Evolutionary conservation across 2,888 invertebrate genomes (phyloP), one percentile per base, ranked within the genome.

Genomic region (Caenorhabditis sp.): DNA sequence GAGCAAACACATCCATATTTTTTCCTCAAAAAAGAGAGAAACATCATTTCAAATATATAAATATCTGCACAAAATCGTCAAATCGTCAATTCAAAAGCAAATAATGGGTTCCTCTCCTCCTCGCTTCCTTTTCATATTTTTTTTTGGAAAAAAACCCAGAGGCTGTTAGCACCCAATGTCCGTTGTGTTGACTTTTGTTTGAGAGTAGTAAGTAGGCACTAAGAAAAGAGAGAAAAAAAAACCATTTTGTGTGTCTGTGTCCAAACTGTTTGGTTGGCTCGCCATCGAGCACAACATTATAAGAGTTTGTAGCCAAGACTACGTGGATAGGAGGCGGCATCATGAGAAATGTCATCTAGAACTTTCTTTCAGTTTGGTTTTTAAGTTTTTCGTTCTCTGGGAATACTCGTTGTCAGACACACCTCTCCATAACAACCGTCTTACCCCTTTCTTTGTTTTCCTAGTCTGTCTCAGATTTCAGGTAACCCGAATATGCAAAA

Each of bases 111-210:
- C 72, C 59, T 63, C 59, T 63, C 47, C 59, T 41, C 59, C 38
- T 35, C 14, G 51, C 61, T 59, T 38, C 61, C 51, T 56, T 47
- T 56, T 72, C 19, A 3, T n/a, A n/a, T 19, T 19, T 47, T n/a
- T 47, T 73, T 73, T 56, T n/a, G 14, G 56, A 75, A 74, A 59
- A 59, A 61, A 63, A 63, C 24, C 44, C 47, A 41, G 28, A 47
- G 77, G 77, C 69, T 69, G 77, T 77, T 77, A 69, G 77, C 77
- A 77, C 77, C 69, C 49, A 69, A 35, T 77, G 77, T 77, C 77
- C 77, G 49, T 61, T 54, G 51, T 77, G 61, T 77, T 77, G 69
- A 70, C 77, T 70, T 68, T 75, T 31, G 24, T 47, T 59, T 66
- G 49, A 68, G 54, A 49, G 47, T 54, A 51, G 41, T 59, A 59